A percentile compares a stretch with the other conserved stretches of the same genome.
These are phyloP conservation scores for Polypterus bichir DNA, from an alignment of 2,113 vertebrate genomes.

Conservation along the genomic window DNA sequence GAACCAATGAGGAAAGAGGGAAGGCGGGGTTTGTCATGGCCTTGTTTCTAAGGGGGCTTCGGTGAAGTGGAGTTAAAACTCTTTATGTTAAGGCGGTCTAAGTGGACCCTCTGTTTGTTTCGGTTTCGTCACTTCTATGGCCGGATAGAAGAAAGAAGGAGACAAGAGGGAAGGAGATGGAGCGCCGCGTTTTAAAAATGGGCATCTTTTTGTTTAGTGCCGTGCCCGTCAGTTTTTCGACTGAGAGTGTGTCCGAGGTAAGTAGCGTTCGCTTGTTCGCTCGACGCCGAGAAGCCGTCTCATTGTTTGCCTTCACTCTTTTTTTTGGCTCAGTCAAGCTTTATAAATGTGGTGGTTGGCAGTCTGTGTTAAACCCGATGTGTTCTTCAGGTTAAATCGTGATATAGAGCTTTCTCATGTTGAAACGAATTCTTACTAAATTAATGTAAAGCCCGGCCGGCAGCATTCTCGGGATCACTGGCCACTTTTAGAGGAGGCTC, in stretches of 20 bases:
- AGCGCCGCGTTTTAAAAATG: conserved; percentile 37
- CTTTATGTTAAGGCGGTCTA: neutral
- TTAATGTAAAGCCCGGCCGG: no score
- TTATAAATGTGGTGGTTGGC: no score
- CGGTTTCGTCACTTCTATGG: no score
- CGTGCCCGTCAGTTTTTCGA: conserved; percentile 36
- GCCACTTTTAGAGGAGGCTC: no score
- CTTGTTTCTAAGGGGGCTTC: conserved; percentile 10
- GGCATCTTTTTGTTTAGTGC: conserved; percentile 47
- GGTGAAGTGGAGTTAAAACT: neutral
- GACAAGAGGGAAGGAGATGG: conserved; percentile 31
- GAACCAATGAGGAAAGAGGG: conserved; percentile 24
- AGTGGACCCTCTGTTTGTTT: neutral
- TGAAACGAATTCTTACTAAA: no score
- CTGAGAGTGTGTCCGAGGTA: conserved; percentile 43
- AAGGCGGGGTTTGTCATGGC: conserved; percentile 35
- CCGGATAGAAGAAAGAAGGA: conserved; percentile 10
- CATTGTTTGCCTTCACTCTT: no score
- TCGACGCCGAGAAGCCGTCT: neutral
- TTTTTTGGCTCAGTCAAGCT: no score
- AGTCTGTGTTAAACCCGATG: no score
- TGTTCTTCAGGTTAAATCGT: no score
- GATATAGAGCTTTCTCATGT: no score
- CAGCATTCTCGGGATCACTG: no score
- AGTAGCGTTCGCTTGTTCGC: conserved; percentile 15